Percentiles rank a stretch among this genome's conserved stretches.
Conservation (phyloP, 1,140 invertebrate genomes). For the Drosophila gunungcola region DNA sequence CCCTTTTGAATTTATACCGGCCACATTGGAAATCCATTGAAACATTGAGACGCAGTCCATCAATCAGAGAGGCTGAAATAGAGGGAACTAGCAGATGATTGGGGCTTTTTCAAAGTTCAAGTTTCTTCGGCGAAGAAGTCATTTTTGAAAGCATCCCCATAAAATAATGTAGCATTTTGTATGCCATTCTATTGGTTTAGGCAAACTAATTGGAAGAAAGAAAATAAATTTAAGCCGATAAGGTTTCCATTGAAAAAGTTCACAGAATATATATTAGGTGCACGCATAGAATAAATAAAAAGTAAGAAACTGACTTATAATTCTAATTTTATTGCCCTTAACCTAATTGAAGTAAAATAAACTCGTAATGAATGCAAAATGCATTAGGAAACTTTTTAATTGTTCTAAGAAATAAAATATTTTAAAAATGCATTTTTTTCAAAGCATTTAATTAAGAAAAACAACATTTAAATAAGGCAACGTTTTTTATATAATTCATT, state of each 20-base stretch:
- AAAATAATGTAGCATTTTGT: constrained; percentile 13
- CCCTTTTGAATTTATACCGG: constrained; percentile 40
- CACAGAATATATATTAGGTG: not conserved
- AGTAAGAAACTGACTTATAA: not conserved
- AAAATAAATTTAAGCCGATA: not conserved
- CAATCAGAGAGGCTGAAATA: constrained; percentile 31
- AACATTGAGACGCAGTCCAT: constrained; percentile 38
- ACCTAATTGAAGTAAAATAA: no score
- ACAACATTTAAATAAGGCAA: no score
- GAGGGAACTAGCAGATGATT: constrained; percentile 14
- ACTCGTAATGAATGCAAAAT: no score
- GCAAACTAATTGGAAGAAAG: constrained; percentile 12
- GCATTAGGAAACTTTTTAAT: no score
- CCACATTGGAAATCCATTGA: constrained; percentile 36
- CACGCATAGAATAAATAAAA: no score
- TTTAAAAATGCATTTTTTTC: no score
- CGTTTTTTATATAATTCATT: no score
- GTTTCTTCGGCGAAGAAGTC: constrained; percentile 4
- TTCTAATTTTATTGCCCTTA: no score
- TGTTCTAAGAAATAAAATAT: no score
- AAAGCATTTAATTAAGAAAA: no score
- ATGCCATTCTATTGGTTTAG: not conserved
- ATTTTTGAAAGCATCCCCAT: not conserved
- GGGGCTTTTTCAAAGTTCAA: not conserved
- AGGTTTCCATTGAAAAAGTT: not conserved